phyloP scores from a whole-genome alignment of 2,888 invertebrate genomes.

The Andrena chrysosceles region DNA sequence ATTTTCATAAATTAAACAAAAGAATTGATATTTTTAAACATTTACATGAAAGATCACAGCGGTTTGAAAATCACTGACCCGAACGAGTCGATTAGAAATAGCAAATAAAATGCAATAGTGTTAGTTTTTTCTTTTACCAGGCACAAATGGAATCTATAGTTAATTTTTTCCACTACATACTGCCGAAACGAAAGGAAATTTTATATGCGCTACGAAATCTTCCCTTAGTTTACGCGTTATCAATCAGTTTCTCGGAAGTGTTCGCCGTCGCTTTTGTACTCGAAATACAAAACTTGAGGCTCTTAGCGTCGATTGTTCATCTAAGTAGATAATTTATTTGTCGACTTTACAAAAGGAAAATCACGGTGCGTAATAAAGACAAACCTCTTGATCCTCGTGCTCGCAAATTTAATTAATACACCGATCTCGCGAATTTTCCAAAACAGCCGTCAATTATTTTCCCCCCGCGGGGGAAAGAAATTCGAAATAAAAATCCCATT shows the following conservation, averaged over 20 bases:
- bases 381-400: conserved; percentile 5
- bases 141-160: conserved; percentile 71
- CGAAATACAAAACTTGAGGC: conserved; percentile 23
- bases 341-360: conserved; percentile 20
- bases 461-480: background rate
- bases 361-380: conserved; percentile 13
- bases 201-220: conserved; percentile 39
- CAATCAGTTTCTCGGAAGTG: conserved; percentile 9
- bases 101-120: conserved; percentile 64
- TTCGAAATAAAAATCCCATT: conserved; percentile 8
- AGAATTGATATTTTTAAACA: background rate
- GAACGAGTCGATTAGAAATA: conserved; percentile 58
- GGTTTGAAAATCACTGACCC: conserved; percentile 44
- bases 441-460: background rate
- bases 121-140: conserved; percentile 63
- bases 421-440: conserved; percentile 15
- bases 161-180: conserved; percentile 47
- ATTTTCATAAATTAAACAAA: background rate
- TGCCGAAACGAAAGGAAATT: conserved; percentile 46
- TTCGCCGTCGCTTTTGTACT: conserved; percentile 32
- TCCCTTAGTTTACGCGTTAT: conserved; percentile 8
- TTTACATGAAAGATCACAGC: conserved; percentile 3
- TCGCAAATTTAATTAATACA: conserved; percentile 11
- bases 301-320: conserved; percentile 10
- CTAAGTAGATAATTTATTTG: conserved; percentile 10